A percentile compares a stretch with the other conserved stretches of the same genome.
Conservation (phyloP, 2,888 invertebrate genomes). For the Drosophila flavopinicola region DNA sequence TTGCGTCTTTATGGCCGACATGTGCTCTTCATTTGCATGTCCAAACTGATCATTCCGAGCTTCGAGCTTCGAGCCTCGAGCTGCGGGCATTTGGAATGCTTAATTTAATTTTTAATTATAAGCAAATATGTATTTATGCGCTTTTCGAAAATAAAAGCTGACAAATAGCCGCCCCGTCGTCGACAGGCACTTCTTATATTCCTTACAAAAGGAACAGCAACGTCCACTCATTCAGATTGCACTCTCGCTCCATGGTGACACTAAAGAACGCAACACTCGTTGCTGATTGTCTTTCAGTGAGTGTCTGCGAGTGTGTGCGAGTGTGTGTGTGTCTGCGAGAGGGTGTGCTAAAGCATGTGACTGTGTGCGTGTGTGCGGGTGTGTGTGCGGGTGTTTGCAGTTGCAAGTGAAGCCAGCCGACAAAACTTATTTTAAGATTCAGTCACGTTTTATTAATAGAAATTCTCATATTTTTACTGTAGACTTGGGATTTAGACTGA, state of each 20-base stretch:
- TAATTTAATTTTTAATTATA: conserved; percentile 60
- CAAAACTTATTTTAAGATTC: conserved; percentile 6
- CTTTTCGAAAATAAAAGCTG: conserved; percentile 45
- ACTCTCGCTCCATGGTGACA: conserved; percentile 27
- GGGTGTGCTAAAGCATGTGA: not conserved
- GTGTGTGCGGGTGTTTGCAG: conserved; percentile 11
- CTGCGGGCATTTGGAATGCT: conserved; percentile 21
- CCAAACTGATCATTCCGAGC: conserved; percentile 21
- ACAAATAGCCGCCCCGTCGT: conserved; percentile 26
- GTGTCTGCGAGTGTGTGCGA: not conserved
- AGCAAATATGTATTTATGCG: conserved; percentile 55
- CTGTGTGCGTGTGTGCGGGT: not conserved
- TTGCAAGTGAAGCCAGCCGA: conserved; percentile 25
- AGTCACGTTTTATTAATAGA: too few species aligned
- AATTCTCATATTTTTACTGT: too few species aligned
- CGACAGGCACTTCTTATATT: conserved; percentile 22
- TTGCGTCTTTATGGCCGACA: conserved; percentile 51
- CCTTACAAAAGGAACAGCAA: conserved; percentile 22
- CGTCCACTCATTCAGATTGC: conserved; percentile 12
- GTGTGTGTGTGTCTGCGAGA: not conserved
- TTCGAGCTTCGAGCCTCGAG: conserved; percentile 11
- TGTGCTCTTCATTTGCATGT: conserved; percentile 58
- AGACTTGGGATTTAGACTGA: too few species aligned
- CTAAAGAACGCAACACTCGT: conserved; percentile 19
- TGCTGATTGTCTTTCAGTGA: not conserved